Percentiles rank a stretch among this genome's conserved stretches.
Evolutionary conservation across 2,797 vertebrate genomes (phyloP).

Genomic region (Todus mexicanus): DNA sequence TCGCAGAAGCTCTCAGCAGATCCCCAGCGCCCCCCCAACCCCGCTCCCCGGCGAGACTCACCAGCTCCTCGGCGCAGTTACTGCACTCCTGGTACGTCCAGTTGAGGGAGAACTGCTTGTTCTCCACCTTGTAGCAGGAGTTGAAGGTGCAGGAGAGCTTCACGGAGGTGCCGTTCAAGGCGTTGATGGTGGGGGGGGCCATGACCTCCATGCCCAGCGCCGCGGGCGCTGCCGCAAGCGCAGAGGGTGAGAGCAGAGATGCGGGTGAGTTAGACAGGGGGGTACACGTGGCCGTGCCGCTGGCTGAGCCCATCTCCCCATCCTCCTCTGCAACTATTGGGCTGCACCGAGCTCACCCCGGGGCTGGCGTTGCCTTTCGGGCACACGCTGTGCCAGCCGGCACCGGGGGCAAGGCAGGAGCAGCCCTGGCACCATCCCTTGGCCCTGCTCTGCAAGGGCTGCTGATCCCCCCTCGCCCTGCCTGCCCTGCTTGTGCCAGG

Average conservation of each 20-base stretch:
- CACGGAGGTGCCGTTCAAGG: conserved; percentile 87
- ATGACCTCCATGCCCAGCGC: conserved; percentile 86
- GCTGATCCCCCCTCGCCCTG: not conserved
- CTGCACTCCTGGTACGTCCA: conserved; percentile 90
- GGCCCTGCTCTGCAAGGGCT: not conserved
- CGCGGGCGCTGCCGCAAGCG: conserved; percentile 69
- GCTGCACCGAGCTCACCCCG: not conserved
- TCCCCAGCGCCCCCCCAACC: no score
- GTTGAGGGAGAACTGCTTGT: conserved; percentile 89
- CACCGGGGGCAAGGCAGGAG: not conserved
- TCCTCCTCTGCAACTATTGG: not conserved
- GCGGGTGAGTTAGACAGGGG: not conserved
- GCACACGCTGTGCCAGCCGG: not conserved
- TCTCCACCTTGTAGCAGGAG: conserved; percentile 94
- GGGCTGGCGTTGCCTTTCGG: not conserved
- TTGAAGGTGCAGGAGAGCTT: conserved; percentile 91
- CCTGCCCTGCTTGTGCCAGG: not conserved
- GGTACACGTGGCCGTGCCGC: not conserved
- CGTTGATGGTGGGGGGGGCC: conserved; percentile 75
- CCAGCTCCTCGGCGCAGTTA: conserved; percentile 89
- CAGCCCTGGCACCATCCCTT: not conserved
- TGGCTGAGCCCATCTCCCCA: not conserved
- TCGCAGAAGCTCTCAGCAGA: not conserved
- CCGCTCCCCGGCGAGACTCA: conserved; percentile 67
- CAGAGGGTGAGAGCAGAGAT: not conserved